Conservation (phyloP, 2,888 invertebrate genomes). For the Tribolium freemani region DNA sequence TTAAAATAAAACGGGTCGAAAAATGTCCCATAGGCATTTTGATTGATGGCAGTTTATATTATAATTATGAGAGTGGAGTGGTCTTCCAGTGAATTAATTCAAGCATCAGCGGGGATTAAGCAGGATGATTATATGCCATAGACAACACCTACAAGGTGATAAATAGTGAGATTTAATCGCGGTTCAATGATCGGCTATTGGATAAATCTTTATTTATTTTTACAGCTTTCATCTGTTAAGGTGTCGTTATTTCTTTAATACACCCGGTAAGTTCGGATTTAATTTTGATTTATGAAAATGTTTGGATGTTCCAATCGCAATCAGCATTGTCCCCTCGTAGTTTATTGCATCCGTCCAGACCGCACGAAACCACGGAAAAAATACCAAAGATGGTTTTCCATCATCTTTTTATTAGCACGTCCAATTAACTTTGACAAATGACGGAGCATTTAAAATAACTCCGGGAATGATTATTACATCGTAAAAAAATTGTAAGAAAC, state of each 20-base stretch:
- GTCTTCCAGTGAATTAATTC: conserved; percentile 44
- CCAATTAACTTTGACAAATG: conserved; percentile 46
- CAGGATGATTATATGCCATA: conserved; percentile 38
- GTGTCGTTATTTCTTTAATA: conserved; percentile 52
- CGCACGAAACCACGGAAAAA: conserved; percentile 17
- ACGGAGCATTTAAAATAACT: conserved; percentile 38
- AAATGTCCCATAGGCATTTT: conserved; percentile 42
- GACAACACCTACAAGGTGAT: conserved; percentile 48
- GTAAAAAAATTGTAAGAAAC: conserved; percentile 39
- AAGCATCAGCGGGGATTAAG: conserved; percentile 43
- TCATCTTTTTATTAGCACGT: conserved; percentile 40
- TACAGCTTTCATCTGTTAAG: conserved; percentile 46
- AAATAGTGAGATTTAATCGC: conserved; percentile 46
- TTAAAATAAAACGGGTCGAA: conserved; percentile 44
- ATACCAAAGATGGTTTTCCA: conserved; percentile 27
- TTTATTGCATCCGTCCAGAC: conserved; percentile 20
- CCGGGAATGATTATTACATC: conserved; percentile 30
- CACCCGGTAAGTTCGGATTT: conserved; percentile 56
- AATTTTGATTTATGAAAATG: conserved; percentile 41
- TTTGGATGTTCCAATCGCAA: conserved; percentile 41
- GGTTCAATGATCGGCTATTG: conserved; percentile 43
- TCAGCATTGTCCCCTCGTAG: conserved; percentile 46
- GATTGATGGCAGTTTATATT: conserved; percentile 45
- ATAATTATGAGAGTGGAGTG: conserved; percentile 42
- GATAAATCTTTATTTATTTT: conserved; percentile 47